Conservation (phyloP, 2,888 invertebrate species). For the Chelonus formosanus region DNA sequence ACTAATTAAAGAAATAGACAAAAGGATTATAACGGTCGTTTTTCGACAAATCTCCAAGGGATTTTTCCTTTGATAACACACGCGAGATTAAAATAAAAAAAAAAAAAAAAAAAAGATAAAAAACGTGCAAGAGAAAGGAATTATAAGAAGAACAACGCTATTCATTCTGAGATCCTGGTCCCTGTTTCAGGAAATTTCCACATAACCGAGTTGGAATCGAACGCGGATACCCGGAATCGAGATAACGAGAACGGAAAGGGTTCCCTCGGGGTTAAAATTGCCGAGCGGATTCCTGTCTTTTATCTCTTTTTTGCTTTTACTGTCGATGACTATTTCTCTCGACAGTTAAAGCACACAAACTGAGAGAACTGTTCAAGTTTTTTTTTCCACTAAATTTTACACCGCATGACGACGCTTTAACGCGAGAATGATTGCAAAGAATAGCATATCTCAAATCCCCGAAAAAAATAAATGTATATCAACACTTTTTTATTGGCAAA, state of each 20-base stretch:
- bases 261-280: slow-evolving; percentile 38
- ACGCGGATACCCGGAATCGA: slow-evolving; percentile 35
- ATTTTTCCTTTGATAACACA: background rate
- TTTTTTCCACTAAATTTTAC: slow-evolving; percentile 37
- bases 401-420: slow-evolving; percentile 21
- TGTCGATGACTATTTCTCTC: slow-evolving; percentile 27
- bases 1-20: too few relatives aligned
- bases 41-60: too few relatives aligned
- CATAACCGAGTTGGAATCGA: slow-evolving; percentile 29
- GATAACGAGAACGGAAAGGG: slow-evolving; percentile 38
- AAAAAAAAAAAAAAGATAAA: slow-evolving; percentile 1
- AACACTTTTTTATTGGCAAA: background rate
- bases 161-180: slow-evolving; percentile 1
- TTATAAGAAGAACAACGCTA: slow-evolving; percentile 12
- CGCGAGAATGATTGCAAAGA: slow-evolving; percentile 26
- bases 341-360: slow-evolving; percentile 13
- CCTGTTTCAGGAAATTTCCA: slow-evolving; percentile 27
- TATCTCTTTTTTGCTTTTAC: slow-evolving; percentile 19
- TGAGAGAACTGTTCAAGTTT: slow-evolving; percentile 12
- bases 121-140: background rate
- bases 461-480: background rate
- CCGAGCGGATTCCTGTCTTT: slow-evolving; percentile 34
- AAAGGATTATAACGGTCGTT: too few relatives aligned
- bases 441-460: slow-evolving; percentile 7
- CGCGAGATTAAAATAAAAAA: background rate